Conservation (phyloP, 37 sponge, comb jelly and placozoan genomes). For the Corticium candelabrum region DNA sequence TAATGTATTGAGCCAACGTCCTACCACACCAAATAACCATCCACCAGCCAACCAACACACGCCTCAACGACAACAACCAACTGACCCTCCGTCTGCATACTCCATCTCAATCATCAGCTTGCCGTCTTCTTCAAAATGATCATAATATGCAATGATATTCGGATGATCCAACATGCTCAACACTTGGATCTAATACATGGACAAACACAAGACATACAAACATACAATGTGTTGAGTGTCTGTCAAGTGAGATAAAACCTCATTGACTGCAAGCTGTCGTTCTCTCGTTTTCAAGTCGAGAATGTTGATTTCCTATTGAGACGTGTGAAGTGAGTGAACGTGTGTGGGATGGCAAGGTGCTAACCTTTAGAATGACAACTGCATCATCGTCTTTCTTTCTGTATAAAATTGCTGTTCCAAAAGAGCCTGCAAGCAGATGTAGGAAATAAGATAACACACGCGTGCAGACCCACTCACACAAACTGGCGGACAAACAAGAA, state of each 20-base stretch:
- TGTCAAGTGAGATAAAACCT: constrained; percentile 27
- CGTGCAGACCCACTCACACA: too few relatives aligned
- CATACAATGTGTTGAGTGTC: background rate
- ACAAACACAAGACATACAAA: background rate
- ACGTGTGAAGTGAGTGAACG: too few relatives aligned
- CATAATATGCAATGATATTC: constrained; percentile 92
- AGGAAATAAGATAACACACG: too few relatives aligned
- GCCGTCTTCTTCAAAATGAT: constrained; percentile 96
- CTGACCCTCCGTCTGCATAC: constrained; percentile 97
- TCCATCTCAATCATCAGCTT: constrained; percentile 99
- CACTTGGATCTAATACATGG: constrained; percentile 48
- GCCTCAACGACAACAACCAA: background rate
- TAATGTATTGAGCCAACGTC: constrained; percentile 75
- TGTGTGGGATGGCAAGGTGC: too few relatives aligned
- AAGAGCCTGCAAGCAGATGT: constrained; percentile 59
- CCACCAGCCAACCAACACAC: background rate
- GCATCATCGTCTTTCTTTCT: constrained; percentile 86
- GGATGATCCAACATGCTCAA: constrained; percentile 86
- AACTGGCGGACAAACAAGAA: too few relatives aligned
- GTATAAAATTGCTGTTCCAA: constrained; percentile 93
- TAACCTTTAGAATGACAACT: constrained; percentile 78
- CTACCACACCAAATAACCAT: constrained; percentile 23
- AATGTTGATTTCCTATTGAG: constrained; percentile 92
- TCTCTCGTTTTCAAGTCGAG: constrained; percentile 68
- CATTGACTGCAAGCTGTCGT: constrained; percentile 61